Conservation (phyloP, 2,113 vertebrate genomes). For the Fregetta grallaria region DNA sequence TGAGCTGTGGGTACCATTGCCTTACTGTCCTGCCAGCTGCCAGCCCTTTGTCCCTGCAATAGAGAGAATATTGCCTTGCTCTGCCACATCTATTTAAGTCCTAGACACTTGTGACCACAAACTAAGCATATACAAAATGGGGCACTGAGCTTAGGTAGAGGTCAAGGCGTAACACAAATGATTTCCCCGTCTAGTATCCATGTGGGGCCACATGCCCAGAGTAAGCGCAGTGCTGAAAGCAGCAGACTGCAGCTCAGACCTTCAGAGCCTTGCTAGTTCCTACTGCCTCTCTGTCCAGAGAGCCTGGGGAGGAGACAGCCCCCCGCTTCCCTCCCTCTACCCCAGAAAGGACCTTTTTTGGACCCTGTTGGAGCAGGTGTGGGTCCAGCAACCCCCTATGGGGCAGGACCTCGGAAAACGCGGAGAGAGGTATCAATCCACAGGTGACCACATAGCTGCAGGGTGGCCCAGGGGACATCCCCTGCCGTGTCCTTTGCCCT, state of each 20-base stretch:
- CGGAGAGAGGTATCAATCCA: background rate
- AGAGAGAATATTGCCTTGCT: background rate
- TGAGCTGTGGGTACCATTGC: background rate
- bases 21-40: background rate
- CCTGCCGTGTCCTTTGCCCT: background rate
- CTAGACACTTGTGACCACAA: background rate
- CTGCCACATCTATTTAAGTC: background rate
- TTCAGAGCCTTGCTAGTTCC: background rate
- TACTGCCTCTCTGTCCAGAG: background rate
- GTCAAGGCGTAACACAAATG: background rate
- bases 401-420: background rate
- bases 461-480: too few relatives aligned
- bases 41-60: background rate
- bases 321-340: background rate
- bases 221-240: background rate
- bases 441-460: background rate
- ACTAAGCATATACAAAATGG: background rate
- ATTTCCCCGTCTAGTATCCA: background rate
- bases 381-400: background rate
- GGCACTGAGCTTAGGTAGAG: background rate
- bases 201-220: accelerated
- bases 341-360: background rate
- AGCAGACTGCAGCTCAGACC: background rate
- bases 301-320: background rate
- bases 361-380: background rate